Conservation (phyloP, 1,140 invertebrate species). For the Drosophila willistoni region DNA sequence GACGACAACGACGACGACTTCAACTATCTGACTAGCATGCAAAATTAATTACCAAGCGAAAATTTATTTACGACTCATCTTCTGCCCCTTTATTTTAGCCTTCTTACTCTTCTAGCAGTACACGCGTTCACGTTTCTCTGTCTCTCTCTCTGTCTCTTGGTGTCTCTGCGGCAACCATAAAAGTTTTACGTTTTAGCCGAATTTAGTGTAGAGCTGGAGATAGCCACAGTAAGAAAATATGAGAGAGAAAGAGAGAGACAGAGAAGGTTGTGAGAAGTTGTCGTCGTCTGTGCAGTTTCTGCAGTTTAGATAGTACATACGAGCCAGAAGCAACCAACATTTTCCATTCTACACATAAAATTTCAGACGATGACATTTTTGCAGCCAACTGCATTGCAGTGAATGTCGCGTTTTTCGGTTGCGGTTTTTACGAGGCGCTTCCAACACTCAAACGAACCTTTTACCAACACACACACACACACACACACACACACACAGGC, state of each 20-base stretch:
- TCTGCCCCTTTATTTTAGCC: conserved; percentile 2
- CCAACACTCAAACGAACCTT: conserved; percentile 37
- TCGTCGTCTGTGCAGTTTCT: conserved; percentile 1
- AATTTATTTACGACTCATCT: conserved; percentile 65
- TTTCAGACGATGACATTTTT: conserved; percentile 67
- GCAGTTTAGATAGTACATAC: conserved; percentile 57
- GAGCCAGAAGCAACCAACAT: conserved; percentile 32
- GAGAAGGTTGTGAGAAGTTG: not conserved
- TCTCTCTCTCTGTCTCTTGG: conserved; percentile 9
- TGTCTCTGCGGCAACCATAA: conserved; percentile 69
- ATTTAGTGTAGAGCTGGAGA: conserved; percentile 54
- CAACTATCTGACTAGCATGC: conserved; percentile 65
- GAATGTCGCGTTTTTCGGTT: conserved; percentile 35
- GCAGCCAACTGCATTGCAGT: conserved; percentile 73
- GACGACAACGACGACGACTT: conserved; percentile 19
- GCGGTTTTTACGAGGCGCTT: conserved; percentile 24
- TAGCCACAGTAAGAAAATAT: conserved; percentile 5
- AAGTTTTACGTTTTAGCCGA: conserved; percentile 76
- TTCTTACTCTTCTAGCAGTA: conserved; percentile 11
- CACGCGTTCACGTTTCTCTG: conserved; percentile 24
- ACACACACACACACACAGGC: conserved; percentile 2
- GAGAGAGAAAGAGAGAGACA: conserved; percentile 14
- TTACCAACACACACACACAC: conserved; percentile 45
- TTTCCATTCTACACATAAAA: conserved; percentile 68
- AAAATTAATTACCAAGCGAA: conserved; percentile 74